Evolutionary conservation across 2,797 vertebrate species (phyloP), one percentile per base, ranked within the genome.

Genomic region (Sciaenops ocellatus): DNA sequence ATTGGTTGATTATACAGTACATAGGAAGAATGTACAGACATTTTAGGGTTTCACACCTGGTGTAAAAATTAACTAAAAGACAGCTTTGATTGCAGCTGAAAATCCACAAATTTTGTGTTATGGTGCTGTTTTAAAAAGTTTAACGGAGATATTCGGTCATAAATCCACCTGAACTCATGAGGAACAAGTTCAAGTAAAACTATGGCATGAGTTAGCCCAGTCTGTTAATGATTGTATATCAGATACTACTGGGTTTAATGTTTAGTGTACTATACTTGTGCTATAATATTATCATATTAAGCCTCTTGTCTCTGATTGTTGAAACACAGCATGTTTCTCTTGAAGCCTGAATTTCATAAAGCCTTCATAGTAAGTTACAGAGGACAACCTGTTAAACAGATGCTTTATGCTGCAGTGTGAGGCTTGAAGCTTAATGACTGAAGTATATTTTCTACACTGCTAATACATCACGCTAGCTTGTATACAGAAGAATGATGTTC

Each of bases 361-460:
- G 17, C 10, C n/a, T 24, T 8, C 2, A 8, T 76, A 67, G 69
- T 34, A 30, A 15, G 26, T 52, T 46, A 18, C 61, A 75, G 61
- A 74, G 2, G 46, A 13, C 48, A 47, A 48, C 46, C 65, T 83
- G 73, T 24, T 61, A 5, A 73, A 64, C 84, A 69, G 75, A 86
- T 76, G 72, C 34, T 63, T 57, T 11, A 13, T 17, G n/a, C 16
- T 71, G 54, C 26, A 5, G 24, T 28, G n/a, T 24, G 9, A 71
- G 59, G n/a, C 54, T 50, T 69, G 38, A 54, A 34, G 9, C 26
- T 38, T 61, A 56, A 56, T 44, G 16, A 12, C 17, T 52, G n/a
- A 20, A 3, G 6, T 60, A 1, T 41, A 4, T 57, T 62, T 38
- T 38, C 3, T 42, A 73, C 13, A 13, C 7, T 34, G 17, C 13